phyloP scores from a whole-genome alignment of 2,113 vertebrate species.

The Columba janthina region DNA sequence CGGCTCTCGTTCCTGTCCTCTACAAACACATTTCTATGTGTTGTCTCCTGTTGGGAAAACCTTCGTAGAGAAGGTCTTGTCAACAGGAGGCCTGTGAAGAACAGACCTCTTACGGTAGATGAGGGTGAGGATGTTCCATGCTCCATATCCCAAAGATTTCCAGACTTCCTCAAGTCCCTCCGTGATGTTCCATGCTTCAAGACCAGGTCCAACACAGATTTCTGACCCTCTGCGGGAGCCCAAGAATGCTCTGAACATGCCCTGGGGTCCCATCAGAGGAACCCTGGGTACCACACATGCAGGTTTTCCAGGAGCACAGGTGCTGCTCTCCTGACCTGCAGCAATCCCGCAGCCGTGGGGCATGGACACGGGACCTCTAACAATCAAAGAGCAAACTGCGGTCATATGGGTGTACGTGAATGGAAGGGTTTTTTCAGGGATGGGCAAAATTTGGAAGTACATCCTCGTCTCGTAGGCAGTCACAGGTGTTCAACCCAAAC shows the following conservation, averaged over 20 bases:
- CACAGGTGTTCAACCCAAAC: neutral
- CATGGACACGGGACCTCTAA: neutral
- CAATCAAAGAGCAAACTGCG: neutral
- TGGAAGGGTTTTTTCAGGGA: neutral
- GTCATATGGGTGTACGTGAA: neutral
- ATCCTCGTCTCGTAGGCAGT: neutral
- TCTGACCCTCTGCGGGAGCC: neutral
- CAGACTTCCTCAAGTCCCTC: neutral
- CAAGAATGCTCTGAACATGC: neutral
- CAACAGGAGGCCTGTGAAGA: neutral
- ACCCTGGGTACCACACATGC: fast-evolving
- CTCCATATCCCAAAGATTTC: neutral
- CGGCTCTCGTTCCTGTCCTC: neutral
- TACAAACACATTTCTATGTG: neutral
- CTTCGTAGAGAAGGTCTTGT: neutral
- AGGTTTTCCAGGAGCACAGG: neutral
- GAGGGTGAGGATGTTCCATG: neutral
- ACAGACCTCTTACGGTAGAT: neutral
- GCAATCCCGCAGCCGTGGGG: neutral
- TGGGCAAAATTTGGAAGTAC: neutral
- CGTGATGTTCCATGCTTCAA: neutral
- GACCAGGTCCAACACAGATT: neutral
- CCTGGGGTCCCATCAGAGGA: neutral
- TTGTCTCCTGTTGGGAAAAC: neutral
- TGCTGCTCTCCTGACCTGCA: no score